Conservation (phyloP, 2,797 vertebrate species). For the Lemur catta region DNA sequence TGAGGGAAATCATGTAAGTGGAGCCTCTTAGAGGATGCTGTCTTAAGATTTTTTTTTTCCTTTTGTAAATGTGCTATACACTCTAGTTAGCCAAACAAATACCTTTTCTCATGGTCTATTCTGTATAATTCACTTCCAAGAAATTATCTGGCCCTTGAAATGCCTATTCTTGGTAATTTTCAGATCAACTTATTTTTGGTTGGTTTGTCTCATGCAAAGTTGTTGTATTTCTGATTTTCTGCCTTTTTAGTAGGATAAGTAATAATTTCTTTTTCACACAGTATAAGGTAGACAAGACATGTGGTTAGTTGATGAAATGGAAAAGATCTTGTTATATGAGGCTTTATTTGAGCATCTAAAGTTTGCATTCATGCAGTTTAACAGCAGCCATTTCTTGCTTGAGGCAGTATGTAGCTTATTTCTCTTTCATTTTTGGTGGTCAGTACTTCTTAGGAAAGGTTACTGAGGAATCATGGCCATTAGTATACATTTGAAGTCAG, state of each 20-base stretch:
- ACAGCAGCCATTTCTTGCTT: conserved; percentile 63
- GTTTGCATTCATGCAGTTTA: conserved; percentile 72
- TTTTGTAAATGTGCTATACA: neutral
- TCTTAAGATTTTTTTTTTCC: neutral
- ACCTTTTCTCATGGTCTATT: neutral
- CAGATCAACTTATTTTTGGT: neutral
- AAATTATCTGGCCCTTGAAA: neutral
- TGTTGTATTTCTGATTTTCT: conserved; percentile 5
- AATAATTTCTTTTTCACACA: conserved; percentile 39
- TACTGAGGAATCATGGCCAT: conserved; percentile 66
- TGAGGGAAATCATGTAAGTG: neutral
- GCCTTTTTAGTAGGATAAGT: neutral
- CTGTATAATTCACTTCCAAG: neutral
- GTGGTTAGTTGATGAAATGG: conserved; percentile 42
- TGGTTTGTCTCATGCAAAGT: neutral
- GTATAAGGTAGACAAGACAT: conserved; percentile 36
- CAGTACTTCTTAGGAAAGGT: conserved; percentile 63
- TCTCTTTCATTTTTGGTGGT: conserved; percentile 66
- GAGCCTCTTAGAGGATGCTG: neutral
- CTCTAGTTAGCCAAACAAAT: neutral
- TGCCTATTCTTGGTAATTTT: neutral
- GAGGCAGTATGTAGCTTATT: conserved; percentile 68
- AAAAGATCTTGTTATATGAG: conserved; percentile 53
- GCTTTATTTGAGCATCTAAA: conserved; percentile 58
- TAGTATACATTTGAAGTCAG: conserved; percentile 80